Base-by-base conservation (phyloP, 2,113 vertebrate genomes). In the Pseudois nayaur region DNA sequence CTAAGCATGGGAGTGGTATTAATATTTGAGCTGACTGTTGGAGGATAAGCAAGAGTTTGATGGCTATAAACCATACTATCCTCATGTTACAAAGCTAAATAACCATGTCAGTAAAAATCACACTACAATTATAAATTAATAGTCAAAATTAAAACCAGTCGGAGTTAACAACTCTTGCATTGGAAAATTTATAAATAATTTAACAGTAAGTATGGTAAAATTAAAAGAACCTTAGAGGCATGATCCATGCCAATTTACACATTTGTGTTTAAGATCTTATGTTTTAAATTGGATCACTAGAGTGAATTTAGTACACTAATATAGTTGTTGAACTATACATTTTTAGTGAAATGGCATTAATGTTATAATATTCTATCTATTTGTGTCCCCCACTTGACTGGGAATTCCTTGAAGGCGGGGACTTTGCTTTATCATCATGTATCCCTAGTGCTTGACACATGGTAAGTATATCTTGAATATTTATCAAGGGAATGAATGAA, bases 1-100 rank as follows among this genome's bases (percentile, higher is more conserved):
- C 23, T 85, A 91, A 97, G 85, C 52, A 94, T 85, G 91, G 52
- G 52, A 50, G 16, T 84, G 76, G 48, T 79, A 78, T 27, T 76
- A 76, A 76, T 76, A 76, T 95, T 85, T 92, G 57, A 97, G 45
- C 84, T 50, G 59, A 33, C 15, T 79, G 43, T 88, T 82, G 52
- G 54, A 50, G 19, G 71, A 89, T 45, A 95, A 92, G 67, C 54
- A 86, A 90, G 54, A 76, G 17, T 89, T 81, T 96, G 91, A 97
- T 60, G 40, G 88, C 86, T 83, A 79, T 29, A 84, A 64, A 95
- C 9, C 59, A 78, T 67, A 76, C 31, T 91, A 17, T 57, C 78
- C 67, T 97, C 55, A 84, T 40, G 27, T 94, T 89, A 87, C 76
- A 71, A 74, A 88, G n/a, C 54, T 52, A 40, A 90, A 93, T 93